Evolutionary conservation across 2,797 vertebrate species (phyloP).

Genomic region (Enteromius fasciolatus): DNA sequence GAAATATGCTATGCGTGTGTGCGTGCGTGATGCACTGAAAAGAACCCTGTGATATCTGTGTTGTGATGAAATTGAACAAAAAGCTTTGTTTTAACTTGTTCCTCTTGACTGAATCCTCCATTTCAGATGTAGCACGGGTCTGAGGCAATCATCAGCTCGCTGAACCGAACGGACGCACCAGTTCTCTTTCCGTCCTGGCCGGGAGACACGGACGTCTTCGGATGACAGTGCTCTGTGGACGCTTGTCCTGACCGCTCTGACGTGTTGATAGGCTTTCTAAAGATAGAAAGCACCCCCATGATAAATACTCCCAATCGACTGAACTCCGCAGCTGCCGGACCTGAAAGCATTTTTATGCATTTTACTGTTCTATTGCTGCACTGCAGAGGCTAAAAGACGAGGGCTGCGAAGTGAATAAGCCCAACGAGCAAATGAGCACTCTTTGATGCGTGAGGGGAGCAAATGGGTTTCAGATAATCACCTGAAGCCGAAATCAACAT

Average conservation of each 20-base stretch:
- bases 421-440: not conserved
- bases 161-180: conserved; percentile 30
- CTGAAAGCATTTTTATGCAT: conserved; percentile 40
- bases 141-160: conserved; percentile 48
- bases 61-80: not conserved
- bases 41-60: not conserved
- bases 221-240: conserved; percentile 44
- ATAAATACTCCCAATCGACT: conserved; percentile 53
- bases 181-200: conserved; percentile 44
- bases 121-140: conserved; percentile 32
- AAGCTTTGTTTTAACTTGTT: conserved; percentile 42
- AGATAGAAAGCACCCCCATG: conserved; percentile 55
- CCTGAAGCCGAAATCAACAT: conserved; percentile 21
- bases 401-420: conserved; percentile 18
- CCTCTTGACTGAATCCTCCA: conserved; percentile 32
- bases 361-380: conserved; percentile 43
- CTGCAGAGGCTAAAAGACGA: conserved; percentile 27
- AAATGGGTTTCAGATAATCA: conserved; percentile 34
- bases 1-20: not conserved
- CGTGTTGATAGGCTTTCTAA: conserved; percentile 55
- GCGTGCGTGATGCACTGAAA: not conserved
- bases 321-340: conserved; percentile 15
- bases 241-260: conserved; percentile 36
- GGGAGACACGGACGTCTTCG: conserved; percentile 46
- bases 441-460: not conserved